A percentile compares a stretch with the other conserved stretches of the same genome.
Evolutionary conservation across 2,113 vertebrate genomes (phyloP).

Genomic region (Sinocyclocheilus maitianheensis): DNA sequence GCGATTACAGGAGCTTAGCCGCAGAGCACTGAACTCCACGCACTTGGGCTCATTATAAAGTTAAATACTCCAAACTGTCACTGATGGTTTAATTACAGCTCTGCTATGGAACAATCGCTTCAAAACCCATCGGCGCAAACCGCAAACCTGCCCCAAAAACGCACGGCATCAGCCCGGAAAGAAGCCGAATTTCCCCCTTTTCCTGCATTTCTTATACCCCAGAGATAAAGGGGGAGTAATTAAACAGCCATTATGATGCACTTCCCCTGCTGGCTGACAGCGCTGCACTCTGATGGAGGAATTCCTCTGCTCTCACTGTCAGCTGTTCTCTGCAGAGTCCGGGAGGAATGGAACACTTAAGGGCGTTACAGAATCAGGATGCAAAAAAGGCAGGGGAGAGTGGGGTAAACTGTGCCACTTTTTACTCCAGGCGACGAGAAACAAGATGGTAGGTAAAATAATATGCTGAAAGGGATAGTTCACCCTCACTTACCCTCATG

Average conservation of each 20-base stretch:
- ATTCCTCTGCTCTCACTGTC: conserved; percentile 19
- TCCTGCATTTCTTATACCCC: conserved; percentile 26
- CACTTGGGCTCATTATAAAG: conserved; percentile 77
- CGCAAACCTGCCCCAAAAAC: conserved; percentile 65
- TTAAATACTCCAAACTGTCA: conserved; percentile 78
- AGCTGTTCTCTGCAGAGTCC: background rate
- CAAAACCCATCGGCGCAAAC: conserved; percentile 60
- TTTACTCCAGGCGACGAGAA: background rate
- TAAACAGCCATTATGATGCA: conserved; percentile 51
- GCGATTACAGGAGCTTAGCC: conserved; percentile 77
- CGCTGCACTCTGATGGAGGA: conserved; percentile 7
- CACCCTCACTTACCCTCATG: background rate
- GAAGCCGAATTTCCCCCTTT: background rate
- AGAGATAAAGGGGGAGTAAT: conserved; percentile 58
- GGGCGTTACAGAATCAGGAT: background rate
- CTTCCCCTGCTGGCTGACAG: conserved; percentile 45
- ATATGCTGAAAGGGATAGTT: background rate
- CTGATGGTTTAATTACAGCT: conserved; percentile 78
- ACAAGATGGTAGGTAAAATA: background rate
- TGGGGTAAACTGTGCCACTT: background rate
- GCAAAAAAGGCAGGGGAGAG: background rate
- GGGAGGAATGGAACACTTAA: background rate
- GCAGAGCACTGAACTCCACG: conserved; percentile 70
- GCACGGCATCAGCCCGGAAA: conserved; percentile 50
- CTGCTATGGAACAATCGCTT: conserved; percentile 69